Conservation (phyloP, 2,888 invertebrate genomes). For the Acanthosepion lycidas region DNA sequence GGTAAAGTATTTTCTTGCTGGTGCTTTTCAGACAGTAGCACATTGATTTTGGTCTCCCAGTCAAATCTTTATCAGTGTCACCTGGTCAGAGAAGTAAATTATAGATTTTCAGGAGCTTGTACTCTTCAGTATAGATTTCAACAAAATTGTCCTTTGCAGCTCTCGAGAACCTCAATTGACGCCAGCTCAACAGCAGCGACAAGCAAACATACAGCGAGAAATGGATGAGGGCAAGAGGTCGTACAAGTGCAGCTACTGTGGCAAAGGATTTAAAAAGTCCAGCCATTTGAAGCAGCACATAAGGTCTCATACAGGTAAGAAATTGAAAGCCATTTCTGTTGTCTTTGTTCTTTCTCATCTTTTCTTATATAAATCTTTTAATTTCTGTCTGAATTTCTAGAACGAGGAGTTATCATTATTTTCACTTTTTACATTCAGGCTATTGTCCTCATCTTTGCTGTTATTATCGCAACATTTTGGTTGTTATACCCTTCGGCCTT, state of each 20-base stretch:
- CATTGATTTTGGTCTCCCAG: too few species aligned
- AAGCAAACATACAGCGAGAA: not conserved
- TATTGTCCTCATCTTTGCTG: too few species aligned
- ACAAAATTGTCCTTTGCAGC: not conserved
- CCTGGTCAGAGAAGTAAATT: not conserved
- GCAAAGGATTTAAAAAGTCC: constrained; percentile 75
- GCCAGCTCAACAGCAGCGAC: constrained; percentile 45
- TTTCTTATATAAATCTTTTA: not conserved
- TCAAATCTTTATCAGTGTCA: too few species aligned
- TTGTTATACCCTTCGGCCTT: too few species aligned
- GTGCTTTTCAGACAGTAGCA: too few species aligned
- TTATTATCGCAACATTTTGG: too few species aligned
- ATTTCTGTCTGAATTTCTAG: too few species aligned
- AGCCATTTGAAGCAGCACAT: constrained; percentile 76
- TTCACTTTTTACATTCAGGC: too few species aligned
- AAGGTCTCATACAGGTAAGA: constrained; percentile 74
- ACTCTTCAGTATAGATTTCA: not conserved
- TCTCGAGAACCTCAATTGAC: constrained; percentile 48
- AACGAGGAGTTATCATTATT: too few species aligned
- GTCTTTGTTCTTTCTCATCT: too few species aligned
- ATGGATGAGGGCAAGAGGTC: constrained; percentile 50
- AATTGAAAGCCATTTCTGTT: not conserved
- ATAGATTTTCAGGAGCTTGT: not conserved
- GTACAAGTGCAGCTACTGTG: constrained; percentile 76
- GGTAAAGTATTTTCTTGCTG: too few species aligned